Conservation (phyloP, 1,140 invertebrate species). For the Hestina assimilis region DNA sequence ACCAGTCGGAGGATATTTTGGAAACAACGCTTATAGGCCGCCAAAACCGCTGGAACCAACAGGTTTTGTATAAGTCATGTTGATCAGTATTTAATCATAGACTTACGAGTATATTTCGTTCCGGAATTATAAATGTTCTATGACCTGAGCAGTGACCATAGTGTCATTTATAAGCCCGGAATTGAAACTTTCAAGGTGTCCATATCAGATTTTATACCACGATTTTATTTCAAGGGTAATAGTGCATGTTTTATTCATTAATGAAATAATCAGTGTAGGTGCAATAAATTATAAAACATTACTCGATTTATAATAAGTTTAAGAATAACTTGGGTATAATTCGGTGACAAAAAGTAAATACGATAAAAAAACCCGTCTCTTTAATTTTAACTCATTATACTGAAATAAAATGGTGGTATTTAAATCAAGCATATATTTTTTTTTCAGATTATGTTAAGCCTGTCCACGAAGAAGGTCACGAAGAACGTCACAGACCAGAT, state of each 20-base stretch:
- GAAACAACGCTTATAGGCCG: conserved; percentile 48
- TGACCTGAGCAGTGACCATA: background rate
- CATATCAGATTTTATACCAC: conserved; percentile 2
- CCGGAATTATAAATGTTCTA: background rate
- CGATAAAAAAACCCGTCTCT: no score
- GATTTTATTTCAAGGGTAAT: background rate
- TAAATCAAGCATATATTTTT: no score
- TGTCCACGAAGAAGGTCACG: conserved; percentile 44
- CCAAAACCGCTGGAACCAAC: conserved; percentile 43
- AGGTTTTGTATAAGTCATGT: conserved; percentile 27
- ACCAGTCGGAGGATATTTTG: conserved; percentile 54
- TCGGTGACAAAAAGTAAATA: no score
- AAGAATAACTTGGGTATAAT: background rate
- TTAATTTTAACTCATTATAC: no score
- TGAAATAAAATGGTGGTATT: no score
- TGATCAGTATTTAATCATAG: background rate
- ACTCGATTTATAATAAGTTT: background rate
- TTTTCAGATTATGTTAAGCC: conserved; percentile 60
- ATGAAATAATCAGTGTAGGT: background rate
- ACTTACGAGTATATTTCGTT: no score
- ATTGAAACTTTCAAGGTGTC: conserved; percentile 4
- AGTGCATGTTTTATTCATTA: no score
- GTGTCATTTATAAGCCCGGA: conserved; percentile 16
- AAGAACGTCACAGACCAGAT: conserved; percentile 34
- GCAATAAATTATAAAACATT: background rate